Percentiles rank a stretch among this genome's conserved stretches.
These are phyloP conservation scores for Erpornis zantholeuca DNA, from an alignment of 2,113 vertebrate genomes.

Conservation along the genomic window DNA sequence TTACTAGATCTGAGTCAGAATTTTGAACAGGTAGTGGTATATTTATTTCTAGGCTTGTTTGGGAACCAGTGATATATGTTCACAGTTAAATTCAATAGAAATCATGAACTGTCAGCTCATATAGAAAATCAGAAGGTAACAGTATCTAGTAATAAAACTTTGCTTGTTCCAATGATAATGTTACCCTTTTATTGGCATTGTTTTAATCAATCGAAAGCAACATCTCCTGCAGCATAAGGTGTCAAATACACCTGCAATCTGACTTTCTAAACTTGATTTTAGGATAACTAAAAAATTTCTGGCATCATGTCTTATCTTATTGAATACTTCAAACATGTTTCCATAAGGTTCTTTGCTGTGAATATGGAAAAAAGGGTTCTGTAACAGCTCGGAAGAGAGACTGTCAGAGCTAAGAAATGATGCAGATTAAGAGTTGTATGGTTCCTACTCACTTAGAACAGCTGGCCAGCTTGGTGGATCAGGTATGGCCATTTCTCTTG, in stretches of 20 bases:
- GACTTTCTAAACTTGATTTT: not conserved
- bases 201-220: not conserved
- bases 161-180: not conserved
- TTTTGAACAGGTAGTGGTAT: not conserved
- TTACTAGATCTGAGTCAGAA: not conserved
- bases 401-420: not conserved
- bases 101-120: not conserved
- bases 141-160: not conserved
- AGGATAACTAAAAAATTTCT: not conserved
- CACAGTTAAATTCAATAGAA: not conserved
- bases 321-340: not conserved
- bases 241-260: not conserved
- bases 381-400: not conserved
- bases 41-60: not conserved
- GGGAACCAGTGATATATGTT: not conserved
- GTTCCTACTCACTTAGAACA: conserved; percentile 75
- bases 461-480: conserved; percentile 80
- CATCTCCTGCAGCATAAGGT: not conserved
- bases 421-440: not conserved
- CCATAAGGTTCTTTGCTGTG: conserved; percentile 80
- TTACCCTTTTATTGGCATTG: not conserved
- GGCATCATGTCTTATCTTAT: not conserved
- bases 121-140: not conserved
- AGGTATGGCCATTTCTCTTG: conserved; percentile 61
- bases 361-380: conserved; percentile 54